Conservation (phyloP, 2,888 invertebrate species). For the Ectemnius cavifrons region DNA sequence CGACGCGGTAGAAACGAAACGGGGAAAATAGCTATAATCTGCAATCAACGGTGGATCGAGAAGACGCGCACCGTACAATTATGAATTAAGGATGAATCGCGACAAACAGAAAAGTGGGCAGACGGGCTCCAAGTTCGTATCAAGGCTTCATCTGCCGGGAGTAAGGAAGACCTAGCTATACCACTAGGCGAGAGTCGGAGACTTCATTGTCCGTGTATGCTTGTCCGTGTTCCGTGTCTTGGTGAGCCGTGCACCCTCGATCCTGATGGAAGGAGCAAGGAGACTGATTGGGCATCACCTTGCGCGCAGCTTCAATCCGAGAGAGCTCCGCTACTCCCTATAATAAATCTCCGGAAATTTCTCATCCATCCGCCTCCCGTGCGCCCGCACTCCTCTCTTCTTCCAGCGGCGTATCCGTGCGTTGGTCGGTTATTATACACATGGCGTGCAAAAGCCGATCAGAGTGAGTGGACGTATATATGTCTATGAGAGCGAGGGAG, state of each 20-base stretch:
- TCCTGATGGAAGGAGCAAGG: conserved; percentile 43
- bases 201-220: conserved; percentile 44
- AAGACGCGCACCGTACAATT: conserved; percentile 67
- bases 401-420: not conserved
- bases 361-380: conserved; percentile 42
- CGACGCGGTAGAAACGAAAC: conserved; percentile 20
- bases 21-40: conserved; percentile 71
- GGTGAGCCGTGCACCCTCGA: conserved; percentile 38
- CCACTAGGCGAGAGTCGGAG: conserved; percentile 18
- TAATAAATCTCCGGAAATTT: conserved; percentile 60
- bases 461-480: no score
- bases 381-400: conserved; percentile 21
- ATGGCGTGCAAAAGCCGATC: no score
- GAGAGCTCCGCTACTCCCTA: conserved; percentile 41
- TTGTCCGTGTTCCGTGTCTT: conserved; percentile 8
- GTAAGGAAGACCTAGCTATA: conserved; percentile 18
- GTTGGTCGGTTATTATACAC: not conserved
- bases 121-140: conserved; percentile 30
- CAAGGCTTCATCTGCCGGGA: conserved; percentile 23
- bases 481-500: no score
- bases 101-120: conserved; percentile 44
- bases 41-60: conserved; percentile 68
- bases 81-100: conserved; percentile 63
- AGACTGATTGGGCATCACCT: conserved; percentile 60
- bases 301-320: conserved; percentile 50